Evolutionary conservation across 1,140 invertebrate genomes (phyloP).

Genomic region (Dryas iulia): DNA sequence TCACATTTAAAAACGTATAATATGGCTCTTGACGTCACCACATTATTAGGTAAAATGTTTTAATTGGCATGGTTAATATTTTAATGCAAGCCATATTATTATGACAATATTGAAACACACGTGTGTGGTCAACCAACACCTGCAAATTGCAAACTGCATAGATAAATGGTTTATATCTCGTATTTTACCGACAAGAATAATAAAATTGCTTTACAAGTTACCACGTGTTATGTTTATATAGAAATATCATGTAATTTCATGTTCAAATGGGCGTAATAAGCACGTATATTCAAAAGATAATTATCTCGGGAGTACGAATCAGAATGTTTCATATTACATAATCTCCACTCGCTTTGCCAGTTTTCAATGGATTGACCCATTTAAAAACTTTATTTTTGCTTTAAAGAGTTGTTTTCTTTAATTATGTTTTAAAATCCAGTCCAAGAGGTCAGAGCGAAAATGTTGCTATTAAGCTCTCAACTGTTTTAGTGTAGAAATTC

Average conservation of each 20-base stretch:
- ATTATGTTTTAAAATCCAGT: conserved; percentile 16
- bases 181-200: background rate
- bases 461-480: conserved; percentile 15
- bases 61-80: background rate
- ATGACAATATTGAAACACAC: background rate
- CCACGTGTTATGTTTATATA: conserved; percentile 37
- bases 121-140: conserved; percentile 51
- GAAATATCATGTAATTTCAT: conserved; percentile 18
- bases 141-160: conserved; percentile 52
- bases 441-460: conserved; percentile 18
- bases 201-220: background rate
- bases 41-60: background rate
- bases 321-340: conserved; percentile 18
- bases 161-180: conserved; percentile 24
- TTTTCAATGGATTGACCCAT: conserved; percentile 26
- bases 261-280: conserved; percentile 19
- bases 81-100: background rate
- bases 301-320: conserved; percentile 14
- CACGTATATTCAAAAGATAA: conserved; percentile 19
- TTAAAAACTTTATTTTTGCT: conserved; percentile 23
- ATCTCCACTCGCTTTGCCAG: conserved; percentile 5
- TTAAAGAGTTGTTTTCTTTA: conserved; percentile 20
- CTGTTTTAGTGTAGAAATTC: background rate
- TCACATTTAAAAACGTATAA: background rate
- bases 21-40: background rate